A percentile compares a stretch with the other conserved stretches of the same genome.
Evolutionary conservation across 2,113 vertebrate genomes (phyloP).

Genomic region (Varanus salvator): DNA sequence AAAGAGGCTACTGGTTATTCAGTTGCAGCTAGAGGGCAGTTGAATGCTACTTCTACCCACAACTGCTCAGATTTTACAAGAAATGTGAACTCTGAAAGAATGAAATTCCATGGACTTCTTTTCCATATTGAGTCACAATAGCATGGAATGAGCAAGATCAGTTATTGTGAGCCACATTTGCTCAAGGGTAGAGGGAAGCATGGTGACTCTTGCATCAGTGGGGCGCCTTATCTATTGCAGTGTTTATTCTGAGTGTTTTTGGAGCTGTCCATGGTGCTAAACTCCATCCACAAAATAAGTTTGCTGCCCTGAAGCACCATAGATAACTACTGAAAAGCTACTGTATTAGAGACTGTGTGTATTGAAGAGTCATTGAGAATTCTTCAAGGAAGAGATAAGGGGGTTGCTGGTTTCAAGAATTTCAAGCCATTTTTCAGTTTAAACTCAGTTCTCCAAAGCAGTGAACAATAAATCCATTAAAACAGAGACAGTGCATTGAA

Average conservation of each 20-base stretch:
- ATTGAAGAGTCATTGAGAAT: slow-evolving; percentile 5
- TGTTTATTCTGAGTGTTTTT: too few relatives aligned
- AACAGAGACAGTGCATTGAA: neutral
- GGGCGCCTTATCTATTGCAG: too few relatives aligned
- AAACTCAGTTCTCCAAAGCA: neutral
- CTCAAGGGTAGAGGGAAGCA: too few relatives aligned
- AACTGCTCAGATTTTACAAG: fast-evolving
- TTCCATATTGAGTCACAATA: neutral
- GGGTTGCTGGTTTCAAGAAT: neutral
- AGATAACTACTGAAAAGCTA: too few relatives aligned
- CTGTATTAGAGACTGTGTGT: neutral
- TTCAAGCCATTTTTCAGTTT: neutral
- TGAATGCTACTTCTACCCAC: neutral
- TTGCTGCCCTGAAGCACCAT: too few relatives aligned
- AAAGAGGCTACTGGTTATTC: neutral
- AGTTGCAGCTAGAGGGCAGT: neutral
- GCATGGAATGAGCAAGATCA: neutral
- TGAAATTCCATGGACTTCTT: fast-evolving
- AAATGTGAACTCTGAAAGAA: slow-evolving; percentile 2
- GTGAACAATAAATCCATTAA: neutral
- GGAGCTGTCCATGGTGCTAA: too few relatives aligned
- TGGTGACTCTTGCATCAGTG: too few relatives aligned
- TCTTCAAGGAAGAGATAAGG: slow-evolving; percentile 5
- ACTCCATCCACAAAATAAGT: too few relatives aligned
- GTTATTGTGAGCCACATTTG: neutral